Conservation (phyloP, 2,113 vertebrate genomes). For the Haemorhous mexicanus region DNA sequence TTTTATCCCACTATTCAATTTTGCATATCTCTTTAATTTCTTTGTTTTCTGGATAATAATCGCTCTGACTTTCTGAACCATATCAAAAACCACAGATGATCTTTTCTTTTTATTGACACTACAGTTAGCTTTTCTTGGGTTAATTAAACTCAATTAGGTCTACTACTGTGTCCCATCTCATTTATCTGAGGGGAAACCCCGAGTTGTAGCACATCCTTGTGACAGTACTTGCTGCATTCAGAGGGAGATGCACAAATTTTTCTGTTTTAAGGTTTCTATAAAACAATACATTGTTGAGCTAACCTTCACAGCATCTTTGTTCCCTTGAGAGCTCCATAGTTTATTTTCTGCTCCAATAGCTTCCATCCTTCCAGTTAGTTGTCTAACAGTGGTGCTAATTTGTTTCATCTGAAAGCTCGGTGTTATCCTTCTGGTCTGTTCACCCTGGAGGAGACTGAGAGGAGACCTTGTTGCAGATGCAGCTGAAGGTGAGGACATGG, state of each 20-base stretch:
- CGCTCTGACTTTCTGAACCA: neutral
- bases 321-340: neutral
- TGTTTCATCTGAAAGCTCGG: neutral
- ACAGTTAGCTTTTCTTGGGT: neutral
- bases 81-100: neutral
- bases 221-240: neutral
- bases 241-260: neutral
- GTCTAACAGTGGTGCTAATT: neutral
- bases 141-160: neutral
- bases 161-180: neutral
- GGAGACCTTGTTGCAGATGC: accelerated
- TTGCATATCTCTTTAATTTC: neutral
- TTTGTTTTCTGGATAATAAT: neutral
- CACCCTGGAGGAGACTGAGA: neutral
- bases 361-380: neutral
- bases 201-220: neutral
- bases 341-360: slow-evolving; percentile 6
- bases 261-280: neutral
- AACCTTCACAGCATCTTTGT: neutral
- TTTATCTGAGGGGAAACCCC: neutral
- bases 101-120: neutral
- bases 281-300: neutral
- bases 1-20: neutral
- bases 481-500: neutral
- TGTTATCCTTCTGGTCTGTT: neutral